Evolutionary conservation across 2,888 invertebrate species (phyloP), one percentile per base, ranked within the genome.

Genomic region (Pseudococcus jackbeardsleyi): DNA sequence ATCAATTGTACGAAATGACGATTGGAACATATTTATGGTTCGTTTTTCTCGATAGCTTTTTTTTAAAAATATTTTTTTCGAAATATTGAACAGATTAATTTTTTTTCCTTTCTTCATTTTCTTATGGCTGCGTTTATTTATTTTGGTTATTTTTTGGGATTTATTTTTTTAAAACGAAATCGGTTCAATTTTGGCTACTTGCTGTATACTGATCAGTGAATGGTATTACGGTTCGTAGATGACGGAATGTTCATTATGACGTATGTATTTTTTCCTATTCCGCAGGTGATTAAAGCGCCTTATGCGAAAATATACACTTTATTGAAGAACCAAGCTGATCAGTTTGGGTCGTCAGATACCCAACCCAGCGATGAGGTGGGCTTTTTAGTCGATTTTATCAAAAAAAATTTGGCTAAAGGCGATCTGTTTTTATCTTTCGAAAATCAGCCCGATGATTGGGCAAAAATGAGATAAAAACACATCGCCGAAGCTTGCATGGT

Each of bases 261-360:
- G 59, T 59, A 50, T 88, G 64, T 89, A 84, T 89, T 88, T 89
- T 84, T 89, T 85, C 89, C 79, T 82, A 86, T 89, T 72, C 85
- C 92, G 93, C 94, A 97, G 97, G 96, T 97, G 93, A 95, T 97
- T 95, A 97, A 97, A 96, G 97, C 97, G 93, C 97, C 97, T 92
- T 97, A 97, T 94, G 96, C 96, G 94, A 97, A 97, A 95, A 96
- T 97, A 94, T 97, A 97, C 95, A 96, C 95, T 94, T 96, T 97
- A 93, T 95, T 97, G 95, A 97, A 96, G 96, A 97, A 96, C 93
- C 96, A 96, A 93, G 97, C 96, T 93, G 89, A 89, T 89, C 95
- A 96, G 93, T 96, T 94, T 92, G 94, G 94, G 93, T 95, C 95
- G 91, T 94, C 94, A 92, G 95, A 89, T 89, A 89, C 89, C 33